phyloP scores from a whole-genome alignment of 2,888 invertebrate species.

The Limnephilus auricula region DNA sequence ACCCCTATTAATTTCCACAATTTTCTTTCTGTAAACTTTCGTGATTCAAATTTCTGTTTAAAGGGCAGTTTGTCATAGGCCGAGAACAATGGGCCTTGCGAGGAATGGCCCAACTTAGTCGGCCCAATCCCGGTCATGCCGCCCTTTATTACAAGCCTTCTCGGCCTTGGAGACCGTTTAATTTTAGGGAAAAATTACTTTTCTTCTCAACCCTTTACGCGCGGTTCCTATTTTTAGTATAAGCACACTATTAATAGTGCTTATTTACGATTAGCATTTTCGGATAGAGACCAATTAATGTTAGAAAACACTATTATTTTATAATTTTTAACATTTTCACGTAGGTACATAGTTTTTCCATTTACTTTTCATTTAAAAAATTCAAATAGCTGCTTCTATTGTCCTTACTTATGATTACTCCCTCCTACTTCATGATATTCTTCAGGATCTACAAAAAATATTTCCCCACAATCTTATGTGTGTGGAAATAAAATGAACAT shows the following conservation, averaged over 20 bases:
- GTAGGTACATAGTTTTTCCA: too few relatives aligned
- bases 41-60: constrained; percentile 29
- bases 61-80: constrained; percentile 32
- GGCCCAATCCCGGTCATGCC: constrained; percentile 1
- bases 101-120: constrained; percentile 26
- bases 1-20: constrained; percentile 12
- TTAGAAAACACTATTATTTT: too few relatives aligned
- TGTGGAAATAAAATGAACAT: too few relatives aligned
- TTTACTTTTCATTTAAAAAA: too few relatives aligned
- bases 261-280: too few relatives aligned
- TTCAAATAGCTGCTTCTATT: too few relatives aligned
- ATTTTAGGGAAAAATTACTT: neutral
- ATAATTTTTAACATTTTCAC: too few relatives aligned
- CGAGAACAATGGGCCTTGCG: constrained; percentile 20
- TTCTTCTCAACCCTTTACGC: neutral
- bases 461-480: too few relatives aligned
- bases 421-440: too few relatives aligned
- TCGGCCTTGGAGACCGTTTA: neutral
- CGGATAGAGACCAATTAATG: too few relatives aligned
- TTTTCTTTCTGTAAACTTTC: constrained; percentile 40
- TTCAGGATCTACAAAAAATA: too few relatives aligned
- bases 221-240: neutral
- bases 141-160: neutral
- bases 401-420: too few relatives aligned
- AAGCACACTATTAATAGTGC: neutral